A percentile compares a stretch with the other conserved stretches of the same genome.
Conservation (phyloP, 1,140 invertebrate species). For the Drosophila lini region DNA sequence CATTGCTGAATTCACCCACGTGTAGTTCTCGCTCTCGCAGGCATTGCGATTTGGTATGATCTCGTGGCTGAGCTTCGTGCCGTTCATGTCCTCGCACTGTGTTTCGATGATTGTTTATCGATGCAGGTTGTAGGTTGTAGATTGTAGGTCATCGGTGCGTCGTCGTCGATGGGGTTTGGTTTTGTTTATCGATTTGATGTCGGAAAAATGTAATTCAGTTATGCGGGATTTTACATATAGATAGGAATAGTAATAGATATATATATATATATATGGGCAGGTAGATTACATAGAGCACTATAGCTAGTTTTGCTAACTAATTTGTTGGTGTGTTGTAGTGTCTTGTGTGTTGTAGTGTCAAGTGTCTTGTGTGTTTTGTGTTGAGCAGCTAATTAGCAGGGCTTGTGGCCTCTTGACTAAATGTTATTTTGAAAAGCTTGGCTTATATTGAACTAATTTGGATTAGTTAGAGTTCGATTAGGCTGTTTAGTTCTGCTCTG, state of each 20-base stretch:
- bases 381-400: constrained; percentile 78
- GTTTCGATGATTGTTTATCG: constrained; percentile 44
- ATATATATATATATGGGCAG: constrained; percentile 13
- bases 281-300: constrained; percentile 28
- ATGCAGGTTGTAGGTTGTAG: neutral
- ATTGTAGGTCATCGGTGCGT: constrained; percentile 10
- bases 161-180: constrained; percentile 25
- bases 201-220: constrained; percentile 70
- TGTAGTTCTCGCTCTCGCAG: constrained; percentile 94
- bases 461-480: constrained; percentile 12
- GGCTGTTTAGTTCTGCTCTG: constrained; percentile 15
- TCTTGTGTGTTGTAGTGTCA: constrained; percentile 40
- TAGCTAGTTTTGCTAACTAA: constrained; percentile 51
- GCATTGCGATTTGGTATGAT: constrained; percentile 94
- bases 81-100: constrained; percentile 94
- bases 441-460: constrained; percentile 25
- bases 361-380: neutral
- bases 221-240: constrained; percentile 54
- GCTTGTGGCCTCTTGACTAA: constrained; percentile 45
- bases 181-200: constrained; percentile 56
- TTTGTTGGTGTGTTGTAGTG: constrained; percentile 27
- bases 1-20: constrained; percentile 98
- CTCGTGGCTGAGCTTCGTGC: constrained; percentile 91
- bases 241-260: constrained; percentile 31
- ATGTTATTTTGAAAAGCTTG: constrained; percentile 42